Conservation (phyloP, 1,140 invertebrate genomes). For the Hypsibius dujardini region DNA sequence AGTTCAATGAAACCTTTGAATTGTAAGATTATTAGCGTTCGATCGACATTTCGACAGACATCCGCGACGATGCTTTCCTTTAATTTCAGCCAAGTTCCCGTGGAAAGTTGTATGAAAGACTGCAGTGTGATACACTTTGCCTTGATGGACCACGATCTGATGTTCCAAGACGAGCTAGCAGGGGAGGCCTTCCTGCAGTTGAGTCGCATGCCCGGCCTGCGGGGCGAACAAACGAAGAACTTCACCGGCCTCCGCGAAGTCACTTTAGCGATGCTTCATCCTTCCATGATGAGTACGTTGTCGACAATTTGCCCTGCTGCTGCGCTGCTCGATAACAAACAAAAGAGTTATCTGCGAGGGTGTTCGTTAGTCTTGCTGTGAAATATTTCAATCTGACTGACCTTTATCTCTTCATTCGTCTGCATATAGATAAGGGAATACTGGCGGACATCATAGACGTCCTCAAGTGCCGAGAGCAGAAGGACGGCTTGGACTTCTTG, state of each 20-base stretch:
- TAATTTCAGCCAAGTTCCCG: conserved; percentile 50
- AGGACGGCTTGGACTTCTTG: neutral
- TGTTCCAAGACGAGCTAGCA: conserved; percentile 85
- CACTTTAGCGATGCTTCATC: neutral
- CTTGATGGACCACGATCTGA: conserved; percentile 88
- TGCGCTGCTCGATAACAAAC: no score
- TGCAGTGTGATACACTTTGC: conserved; percentile 72
- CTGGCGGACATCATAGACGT: conserved; percentile 10
- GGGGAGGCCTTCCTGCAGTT: conserved; percentile 79
- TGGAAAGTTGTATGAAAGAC: conserved; percentile 55
- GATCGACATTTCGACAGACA: neutral
- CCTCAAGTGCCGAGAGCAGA: conserved; percentile 3
- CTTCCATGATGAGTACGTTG: neutral
- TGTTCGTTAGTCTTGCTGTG: no score
- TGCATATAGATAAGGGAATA: neutral
- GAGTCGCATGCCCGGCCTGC: conserved; percentile 33
- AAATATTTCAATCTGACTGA: neutral
- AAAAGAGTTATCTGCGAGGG: no score
- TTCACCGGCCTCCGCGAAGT: neutral
- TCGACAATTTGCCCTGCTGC: no score
- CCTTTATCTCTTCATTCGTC: neutral
- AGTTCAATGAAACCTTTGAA: conserved; percentile 90
- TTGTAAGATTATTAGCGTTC: conserved; percentile 45
- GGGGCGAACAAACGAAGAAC: conserved; percentile 9
- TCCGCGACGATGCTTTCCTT: conserved; percentile 22